Base-by-base conservation (phyloP, 2,888 invertebrate species). In the Mesoligia furuncula region DNA sequence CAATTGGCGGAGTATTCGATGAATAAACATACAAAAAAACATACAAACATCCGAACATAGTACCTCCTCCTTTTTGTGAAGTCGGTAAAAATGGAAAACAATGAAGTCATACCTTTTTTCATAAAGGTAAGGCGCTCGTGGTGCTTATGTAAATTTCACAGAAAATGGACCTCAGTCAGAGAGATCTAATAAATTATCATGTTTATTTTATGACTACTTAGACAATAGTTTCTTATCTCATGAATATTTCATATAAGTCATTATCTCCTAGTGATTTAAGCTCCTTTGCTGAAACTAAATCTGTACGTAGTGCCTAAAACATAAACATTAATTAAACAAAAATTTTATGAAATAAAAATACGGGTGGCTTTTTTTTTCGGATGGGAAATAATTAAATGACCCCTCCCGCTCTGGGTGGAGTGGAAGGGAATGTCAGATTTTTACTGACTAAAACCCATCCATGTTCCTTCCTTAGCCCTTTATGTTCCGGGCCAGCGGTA, bases 241-340 rank as follows among this genome's bases (percentile, higher is more conserved):
- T 77, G 51, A 65, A 64, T 82, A 82, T 65, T 70, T 66, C 1
- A 57, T 31, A 54, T 7, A 57, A 24, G 17, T 54, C 20, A 59
- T 64, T 83, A 72, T 68, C 17, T 77, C 27, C 20, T 31, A 78
- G 67, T 24, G 42, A 31, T 66, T 64, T 64, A 51, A 42, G 69
- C n/a, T 31, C 17, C 9, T 73, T 70, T n/a, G 42, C 36, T 84
- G 48, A 73, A 73, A 72, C 51, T 59, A 59, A 71, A 67, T 70
- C 66, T 71, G 39, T 42, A 51, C 3, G 0, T 59, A 59, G 4
- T 39, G 13, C 42, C 3, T 54, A 9, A 20, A 69, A 67, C 24
- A 67, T 11, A 54, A 54, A 54, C n/a, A 54, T n/a, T 54, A 42
- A 42, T 45, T 13, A 45, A 45, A 48, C 48, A 48, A 48, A 48